Evolutionary conservation across 2,797 vertebrate species (phyloP).

Genomic region (Enteromius treurensis): DNA sequence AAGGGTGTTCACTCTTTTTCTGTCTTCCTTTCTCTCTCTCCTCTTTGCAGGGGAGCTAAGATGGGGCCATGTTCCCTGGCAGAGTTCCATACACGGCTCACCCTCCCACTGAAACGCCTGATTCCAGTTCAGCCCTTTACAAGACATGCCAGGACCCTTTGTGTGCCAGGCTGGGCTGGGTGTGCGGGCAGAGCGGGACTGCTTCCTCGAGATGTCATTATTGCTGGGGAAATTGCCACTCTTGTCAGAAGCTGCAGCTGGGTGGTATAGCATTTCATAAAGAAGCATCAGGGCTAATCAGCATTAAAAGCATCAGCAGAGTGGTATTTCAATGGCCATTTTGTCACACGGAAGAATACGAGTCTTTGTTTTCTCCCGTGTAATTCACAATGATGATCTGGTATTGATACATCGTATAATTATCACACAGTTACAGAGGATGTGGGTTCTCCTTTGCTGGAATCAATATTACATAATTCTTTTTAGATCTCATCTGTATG

Average conservation of each 20-base stretch:
- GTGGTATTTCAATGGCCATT: conserved; percentile 47
- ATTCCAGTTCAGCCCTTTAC: conserved; percentile 65
- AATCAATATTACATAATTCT: not conserved
- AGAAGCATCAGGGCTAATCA: conserved; percentile 52
- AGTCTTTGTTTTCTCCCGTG: conserved; percentile 37
- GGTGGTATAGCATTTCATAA: conserved; percentile 53
- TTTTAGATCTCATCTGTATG: not conserved
- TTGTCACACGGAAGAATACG: conserved; percentile 33
- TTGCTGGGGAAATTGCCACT: conserved; percentile 61
- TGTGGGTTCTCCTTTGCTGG: not conserved
- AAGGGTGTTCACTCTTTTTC: conserved; percentile 48
- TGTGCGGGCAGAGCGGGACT: conserved; percentile 48
- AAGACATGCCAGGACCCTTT: conserved; percentile 73
- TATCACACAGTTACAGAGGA: not conserved
- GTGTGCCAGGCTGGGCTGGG: conserved; percentile 61
- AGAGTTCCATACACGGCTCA: conserved; percentile 62
- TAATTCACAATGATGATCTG: conserved; percentile 30
- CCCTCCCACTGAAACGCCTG: conserved; percentile 57
- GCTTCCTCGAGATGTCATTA: conserved; percentile 65
- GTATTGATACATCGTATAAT: conserved; percentile 16
- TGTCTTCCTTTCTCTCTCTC: conserved; percentile 67
- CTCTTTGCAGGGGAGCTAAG: conserved; percentile 66
- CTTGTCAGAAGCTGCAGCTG: conserved; percentile 61
- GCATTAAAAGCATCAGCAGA: conserved; percentile 42
- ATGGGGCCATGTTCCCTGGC: conserved; percentile 76